These are phyloP conservation scores for Sphaerodactylus townsendi DNA, from an alignment of 2,113 vertebrate genomes.

Conservation along the genomic window DNA sequence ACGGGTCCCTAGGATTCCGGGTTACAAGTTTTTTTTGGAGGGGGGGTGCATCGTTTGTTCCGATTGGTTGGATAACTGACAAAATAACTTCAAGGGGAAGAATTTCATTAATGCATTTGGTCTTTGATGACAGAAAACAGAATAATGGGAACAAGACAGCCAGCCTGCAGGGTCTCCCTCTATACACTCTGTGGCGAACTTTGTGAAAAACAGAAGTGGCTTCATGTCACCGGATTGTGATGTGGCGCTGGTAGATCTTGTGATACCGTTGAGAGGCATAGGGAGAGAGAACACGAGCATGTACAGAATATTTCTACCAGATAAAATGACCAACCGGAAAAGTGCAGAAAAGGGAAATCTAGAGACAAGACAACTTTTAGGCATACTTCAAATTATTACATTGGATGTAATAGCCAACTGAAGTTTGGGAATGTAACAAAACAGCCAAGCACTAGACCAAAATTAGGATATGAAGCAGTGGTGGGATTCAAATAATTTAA, in stretches of 20 bases:
- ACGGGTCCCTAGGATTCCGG: constrained; percentile 22
- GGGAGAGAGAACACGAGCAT: neutral
- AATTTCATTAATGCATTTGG: constrained; percentile 1
- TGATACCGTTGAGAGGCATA: neutral
- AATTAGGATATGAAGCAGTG: no score
- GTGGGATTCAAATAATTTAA: no score
- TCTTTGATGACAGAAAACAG: constrained; percentile 11
- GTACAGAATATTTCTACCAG: neutral
- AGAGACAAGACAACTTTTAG: no score
- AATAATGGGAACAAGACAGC: constrained; percentile 28
- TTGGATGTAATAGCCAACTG: no score
- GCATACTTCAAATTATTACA: no score
- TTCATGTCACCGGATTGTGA: constrained; percentile 9
- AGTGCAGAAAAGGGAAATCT: no score
- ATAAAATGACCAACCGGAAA: no score
- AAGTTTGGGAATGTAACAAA: no score
- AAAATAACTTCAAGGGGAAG: constrained; percentile 3
- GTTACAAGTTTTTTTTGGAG: neutral
- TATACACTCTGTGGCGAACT: neutral
- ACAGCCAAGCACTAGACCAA: no score
- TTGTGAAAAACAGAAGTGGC: constrained; percentile 22
- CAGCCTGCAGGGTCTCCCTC: neutral
- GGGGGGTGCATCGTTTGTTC: constrained; percentile 20
- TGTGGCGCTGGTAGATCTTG: constrained; percentile 13
- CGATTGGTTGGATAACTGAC: constrained; percentile 32